Evolutionary conservation across 2,888 invertebrate species (phyloP).

Genomic region (Biston stratarius): DNA sequence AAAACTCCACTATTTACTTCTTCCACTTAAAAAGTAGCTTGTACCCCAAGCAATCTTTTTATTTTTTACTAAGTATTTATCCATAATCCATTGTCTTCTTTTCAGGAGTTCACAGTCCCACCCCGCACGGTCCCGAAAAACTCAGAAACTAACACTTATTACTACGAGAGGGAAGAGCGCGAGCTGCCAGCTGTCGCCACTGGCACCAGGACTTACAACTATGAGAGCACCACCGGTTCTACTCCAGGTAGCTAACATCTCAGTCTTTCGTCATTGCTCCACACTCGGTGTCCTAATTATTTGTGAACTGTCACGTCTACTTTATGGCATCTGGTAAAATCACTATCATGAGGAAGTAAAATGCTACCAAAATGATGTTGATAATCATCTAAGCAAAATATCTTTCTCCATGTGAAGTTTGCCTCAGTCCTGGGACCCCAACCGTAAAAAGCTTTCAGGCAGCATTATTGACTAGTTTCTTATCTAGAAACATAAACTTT

Average conservation of each 20-base stretch:
- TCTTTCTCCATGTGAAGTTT: too few relatives aligned
- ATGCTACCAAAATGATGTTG: too few relatives aligned
- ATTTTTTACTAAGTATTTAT: background rate
- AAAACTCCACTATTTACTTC: too few relatives aligned
- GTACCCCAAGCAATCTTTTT: background rate
- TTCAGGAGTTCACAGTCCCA: slow-evolving; percentile 79
- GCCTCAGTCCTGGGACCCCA: too few relatives aligned
- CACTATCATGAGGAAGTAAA: too few relatives aligned
- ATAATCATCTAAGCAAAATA: too few relatives aligned
- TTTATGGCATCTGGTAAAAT: too few relatives aligned
- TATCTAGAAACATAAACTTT: background rate
- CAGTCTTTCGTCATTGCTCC: background rate
- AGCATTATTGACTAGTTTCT: background rate
- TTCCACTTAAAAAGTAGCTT: too few relatives aligned
- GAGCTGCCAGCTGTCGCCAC: slow-evolving; percentile 70
- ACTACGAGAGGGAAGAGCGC: slow-evolving; percentile 76
- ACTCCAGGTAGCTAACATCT: slow-evolving; percentile 66
- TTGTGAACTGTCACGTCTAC: too few relatives aligned
- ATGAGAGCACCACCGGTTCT: slow-evolving; percentile 65
- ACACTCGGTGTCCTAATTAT: background rate
- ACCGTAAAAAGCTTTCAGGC: too few relatives aligned
- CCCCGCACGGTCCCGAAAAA: slow-evolving; percentile 71
- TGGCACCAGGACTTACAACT: slow-evolving; percentile 76
- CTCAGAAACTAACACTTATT: slow-evolving; percentile 72
- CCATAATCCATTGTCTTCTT: slow-evolving; percentile 19